Evolutionary conservation across 2,888 invertebrate genomes (phyloP), one percentile per base, ranked within the genome.

Genomic region (Strigamia crassipes): DNA sequence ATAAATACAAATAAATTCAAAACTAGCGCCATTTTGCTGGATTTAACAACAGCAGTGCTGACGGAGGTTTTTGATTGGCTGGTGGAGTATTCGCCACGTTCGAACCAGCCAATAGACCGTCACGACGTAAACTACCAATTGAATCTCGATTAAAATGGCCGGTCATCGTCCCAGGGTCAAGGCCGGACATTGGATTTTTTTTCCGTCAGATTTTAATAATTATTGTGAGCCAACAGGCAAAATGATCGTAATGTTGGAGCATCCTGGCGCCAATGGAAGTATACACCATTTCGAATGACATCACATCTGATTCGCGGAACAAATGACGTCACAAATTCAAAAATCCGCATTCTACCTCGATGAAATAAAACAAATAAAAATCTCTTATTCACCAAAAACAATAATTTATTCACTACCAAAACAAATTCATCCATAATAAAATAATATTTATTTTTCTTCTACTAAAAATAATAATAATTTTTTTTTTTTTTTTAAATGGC

Each of bases 151-250:
- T 31, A 66, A 61, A 66, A 66, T 66, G 66, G 66, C 27, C 66
- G 66, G 66, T 66, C 66, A 66, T 66, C 66, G 66, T 66, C 66
- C 66, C 66, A 66, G 66, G 66, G 66, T 66, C 66, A 66, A 66
- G 66, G 66, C 66, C 66, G 66, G 66, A 66, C 66, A 66, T 66
- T 66, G 23, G 66, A 66, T 23, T 66, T 66, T 66, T 66, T 66
- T 66, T 23, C 31, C 6, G 23, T 27, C 27, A 10, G 27, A 23
- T 27, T 66, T 66, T 66, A 66, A 66, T 66, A 66, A 66, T 66
- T 66, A 66, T 31, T 66, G 66, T 66, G 66, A 66, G 66, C 66
- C 66, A 66, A 66, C 66, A 66, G 66, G 66, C 66, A 27, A 66
- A 66, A 66, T 66, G 66, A 66, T 66, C 66, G 66, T 66, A 66